Evolutionary conservation across 2,888 invertebrate species (phyloP).

Genomic region (Drosophila macrospina): DNA sequence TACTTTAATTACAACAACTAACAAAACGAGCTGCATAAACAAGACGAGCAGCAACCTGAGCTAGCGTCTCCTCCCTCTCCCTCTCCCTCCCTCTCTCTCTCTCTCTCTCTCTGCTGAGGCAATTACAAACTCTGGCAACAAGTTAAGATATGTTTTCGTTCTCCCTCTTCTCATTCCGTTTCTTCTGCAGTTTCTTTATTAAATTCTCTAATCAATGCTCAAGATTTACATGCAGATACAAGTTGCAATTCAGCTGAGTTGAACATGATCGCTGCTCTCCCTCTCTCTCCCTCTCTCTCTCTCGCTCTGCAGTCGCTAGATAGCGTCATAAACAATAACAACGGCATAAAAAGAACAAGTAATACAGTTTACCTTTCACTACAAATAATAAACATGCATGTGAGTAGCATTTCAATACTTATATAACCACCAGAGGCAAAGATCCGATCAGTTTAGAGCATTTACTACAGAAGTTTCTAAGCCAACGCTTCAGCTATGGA

Average conservation of each 20-base stretch:
- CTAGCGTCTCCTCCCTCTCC: conserved; percentile 21
- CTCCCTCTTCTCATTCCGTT: no score
- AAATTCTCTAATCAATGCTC: conserved; percentile 61
- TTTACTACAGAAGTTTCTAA: neutral
- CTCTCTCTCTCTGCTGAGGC: conserved; percentile 35
- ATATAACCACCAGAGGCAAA: no score
- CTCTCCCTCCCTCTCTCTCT: conserved; percentile 7
- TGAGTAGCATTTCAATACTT: no score
- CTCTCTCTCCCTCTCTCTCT: no score
- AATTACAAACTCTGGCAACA: conserved; percentile 64
- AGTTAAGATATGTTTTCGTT: conserved; percentile 62
- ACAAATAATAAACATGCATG: neutral
- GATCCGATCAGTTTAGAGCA: no score
- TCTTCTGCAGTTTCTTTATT: conserved; percentile 53
- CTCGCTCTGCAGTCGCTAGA: conserved; percentile 10
- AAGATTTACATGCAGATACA: conserved; percentile 52
- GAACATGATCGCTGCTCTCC: conserved; percentile 10
- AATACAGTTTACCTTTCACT: conserved; percentile 8
- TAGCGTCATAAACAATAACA: neutral
- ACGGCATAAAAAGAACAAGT: neutral
- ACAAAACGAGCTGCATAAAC: conserved; percentile 63
- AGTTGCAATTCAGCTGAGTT: conserved; percentile 10
- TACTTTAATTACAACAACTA: conserved; percentile 80
- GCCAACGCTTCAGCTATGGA: neutral
- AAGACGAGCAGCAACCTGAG: conserved; percentile 41